These are phyloP conservation scores for Drosophila murphyi DNA, from an alignment of 1,140 invertebrate species.

Conservation along the genomic window DNA sequence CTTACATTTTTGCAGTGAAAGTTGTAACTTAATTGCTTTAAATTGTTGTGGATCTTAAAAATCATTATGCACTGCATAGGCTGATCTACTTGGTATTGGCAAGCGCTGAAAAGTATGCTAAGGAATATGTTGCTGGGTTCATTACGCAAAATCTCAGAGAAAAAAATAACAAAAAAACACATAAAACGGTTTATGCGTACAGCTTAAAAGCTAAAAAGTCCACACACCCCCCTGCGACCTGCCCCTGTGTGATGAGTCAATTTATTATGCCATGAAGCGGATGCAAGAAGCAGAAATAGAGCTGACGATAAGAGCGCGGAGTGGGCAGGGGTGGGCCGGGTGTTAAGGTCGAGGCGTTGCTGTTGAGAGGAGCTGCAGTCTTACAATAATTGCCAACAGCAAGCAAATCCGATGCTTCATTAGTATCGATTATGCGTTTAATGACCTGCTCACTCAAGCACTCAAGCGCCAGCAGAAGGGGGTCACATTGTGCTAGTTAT, in stretches of 20 bases:
- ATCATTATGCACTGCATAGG: neutral
- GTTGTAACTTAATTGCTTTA: no score
- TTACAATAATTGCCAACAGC: slow-evolving; percentile 73
- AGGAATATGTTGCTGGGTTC: slow-evolving; percentile 50
- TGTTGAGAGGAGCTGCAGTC: slow-evolving; percentile 33
- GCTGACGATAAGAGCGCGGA: neutral
- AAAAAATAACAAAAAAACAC: slow-evolving; percentile 17
- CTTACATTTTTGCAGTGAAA: no score
- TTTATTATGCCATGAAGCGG: slow-evolving; percentile 74
- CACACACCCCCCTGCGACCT: neutral
- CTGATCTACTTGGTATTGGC: neutral
- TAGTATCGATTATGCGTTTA: slow-evolving; percentile 80
- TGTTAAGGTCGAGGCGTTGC: neutral
- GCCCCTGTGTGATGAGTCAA: slow-evolving; percentile 48
- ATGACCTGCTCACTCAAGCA: slow-evolving; percentile 47
- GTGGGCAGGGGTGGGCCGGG: neutral
- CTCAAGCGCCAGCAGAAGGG: neutral
- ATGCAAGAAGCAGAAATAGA: slow-evolving; percentile 46
- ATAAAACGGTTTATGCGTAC: slow-evolving; percentile 71
- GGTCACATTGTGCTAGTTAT: no score
- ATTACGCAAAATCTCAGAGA: slow-evolving; percentile 61
- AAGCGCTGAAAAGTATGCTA: slow-evolving; percentile 49
- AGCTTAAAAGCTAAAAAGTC: neutral
- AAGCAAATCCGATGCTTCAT: slow-evolving; percentile 77
- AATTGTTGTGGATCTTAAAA: neutral